These are phyloP conservation scores for Coptodon bakossiorum DNA, from an alignment of 2,113 vertebrate genomes.

Conservation along the genomic window DNA sequence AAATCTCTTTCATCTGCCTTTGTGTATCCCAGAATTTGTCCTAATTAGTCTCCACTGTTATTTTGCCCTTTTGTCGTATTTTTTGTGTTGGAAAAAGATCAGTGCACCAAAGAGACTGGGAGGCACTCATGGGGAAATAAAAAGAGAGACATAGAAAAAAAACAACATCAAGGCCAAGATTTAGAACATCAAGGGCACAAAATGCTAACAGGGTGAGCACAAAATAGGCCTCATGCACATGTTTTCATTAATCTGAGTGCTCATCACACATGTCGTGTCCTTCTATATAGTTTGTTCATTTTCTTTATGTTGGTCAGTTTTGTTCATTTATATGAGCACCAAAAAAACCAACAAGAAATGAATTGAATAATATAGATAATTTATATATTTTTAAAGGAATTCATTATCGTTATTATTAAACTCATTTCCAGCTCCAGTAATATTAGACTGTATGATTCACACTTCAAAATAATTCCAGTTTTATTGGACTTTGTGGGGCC, in stretches of 20 bases:
- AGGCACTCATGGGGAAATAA: not conserved
- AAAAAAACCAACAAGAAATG: not conserved
- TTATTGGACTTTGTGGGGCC: not conserved
- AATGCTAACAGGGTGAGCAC: not conserved
- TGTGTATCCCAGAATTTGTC: not conserved
- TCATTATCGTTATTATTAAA: not conserved
- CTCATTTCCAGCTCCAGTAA: not conserved
- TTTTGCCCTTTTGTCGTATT: slow-evolving; percentile 29
- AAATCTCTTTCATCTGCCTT: slow-evolving; percentile 13
- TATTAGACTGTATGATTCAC: not conserved
- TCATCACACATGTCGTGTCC: not conserved
- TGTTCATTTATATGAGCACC: not conserved
- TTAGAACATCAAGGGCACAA: slow-evolving; percentile 14
- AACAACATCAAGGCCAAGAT: slow-evolving; percentile 3
- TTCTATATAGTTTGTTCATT: not conserved
- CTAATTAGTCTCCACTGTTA: slow-evolving; percentile 46
- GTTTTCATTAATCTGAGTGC: slow-evolving; percentile 1
- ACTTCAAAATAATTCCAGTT: not conserved
- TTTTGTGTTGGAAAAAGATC: slow-evolving; percentile 20
- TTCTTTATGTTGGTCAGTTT: not conserved
- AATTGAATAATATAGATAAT: not conserved
- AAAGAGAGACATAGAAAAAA: not conserved
- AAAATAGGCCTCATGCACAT: not conserved
- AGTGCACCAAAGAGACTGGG: not conserved
- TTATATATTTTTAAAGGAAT: not conserved